These are phyloP conservation scores for Nipponia nippon DNA, from an alignment of 2,113 vertebrate genomes.

Conservation along the genomic window DNA sequence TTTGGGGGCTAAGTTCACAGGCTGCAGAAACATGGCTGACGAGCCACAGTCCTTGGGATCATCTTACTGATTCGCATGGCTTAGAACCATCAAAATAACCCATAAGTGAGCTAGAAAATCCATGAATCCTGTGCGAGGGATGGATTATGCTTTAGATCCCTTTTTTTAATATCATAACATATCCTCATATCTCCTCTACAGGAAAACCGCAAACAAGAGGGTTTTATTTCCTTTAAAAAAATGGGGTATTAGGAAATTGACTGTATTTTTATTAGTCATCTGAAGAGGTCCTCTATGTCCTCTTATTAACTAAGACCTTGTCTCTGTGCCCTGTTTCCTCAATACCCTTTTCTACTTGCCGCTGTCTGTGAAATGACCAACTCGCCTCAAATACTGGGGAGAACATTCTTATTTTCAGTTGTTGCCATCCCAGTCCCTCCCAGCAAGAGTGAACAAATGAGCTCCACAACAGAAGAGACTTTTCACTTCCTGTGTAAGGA, in stretches of 20 bases:
- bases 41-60: not conserved
- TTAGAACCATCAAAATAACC: not conserved
- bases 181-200: rapidly evolving
- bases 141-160: not conserved
- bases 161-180: not conserved
- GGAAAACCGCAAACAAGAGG: not conserved
- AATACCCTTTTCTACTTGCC: not conserved
- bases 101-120: not conserved
- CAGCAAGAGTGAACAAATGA: not conserved
- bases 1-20: not conserved
- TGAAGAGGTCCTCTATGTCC: not conserved
- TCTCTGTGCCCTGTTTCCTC: not conserved
- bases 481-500: not conserved
- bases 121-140: not conserved
- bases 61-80: not conserved
- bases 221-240: not conserved
- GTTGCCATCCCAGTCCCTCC: not conserved
- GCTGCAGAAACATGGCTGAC: not conserved
- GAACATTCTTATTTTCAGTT: not conserved
- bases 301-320: not conserved
- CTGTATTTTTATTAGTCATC: not conserved
- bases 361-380: not conserved
- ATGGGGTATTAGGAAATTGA: not conserved
- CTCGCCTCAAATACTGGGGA: not conserved
- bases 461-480: not conserved